Base-by-base conservation (phyloP, 2,888 invertebrate species). In the Mycogona germanica region DNA sequence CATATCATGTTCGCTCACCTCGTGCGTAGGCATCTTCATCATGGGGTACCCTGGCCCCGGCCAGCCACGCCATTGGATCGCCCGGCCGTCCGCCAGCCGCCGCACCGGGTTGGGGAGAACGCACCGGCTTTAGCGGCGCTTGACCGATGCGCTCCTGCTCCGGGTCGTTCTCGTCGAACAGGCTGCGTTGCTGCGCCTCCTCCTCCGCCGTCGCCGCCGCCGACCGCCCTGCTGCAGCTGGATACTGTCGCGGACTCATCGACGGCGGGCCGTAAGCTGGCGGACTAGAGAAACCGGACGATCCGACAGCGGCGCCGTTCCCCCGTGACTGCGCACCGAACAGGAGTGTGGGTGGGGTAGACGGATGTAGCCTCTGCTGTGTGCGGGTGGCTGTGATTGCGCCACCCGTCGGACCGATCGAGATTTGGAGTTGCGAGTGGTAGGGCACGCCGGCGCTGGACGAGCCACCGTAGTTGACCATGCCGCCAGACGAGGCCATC, bases 131-230 rank as follows among this genome's bases (percentile, higher is more conserved):
- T 21, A 53, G 14, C 14, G 48, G 48, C 2, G 23, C 17, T 7
- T 53, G 53, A 6, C 30, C 17, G 12, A 53, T 21, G n/a, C 23
- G 26, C 19, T 26, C 29, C 41, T 49, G 49, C 21, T 49, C 54
- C 17, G 54, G 54, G 23, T 49, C 48, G 14, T 49, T 35, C 41
- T 38, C 9, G n/a, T 54, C 54, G 14, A 54, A 50, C 17, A 54
- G n/a, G 21, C 19, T 41, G 4, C 14, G 32, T 25, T 45, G 21
- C 9, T 12, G 19, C 5, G 6, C 25, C 7, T n/a, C n/a, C n/a
- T n/a, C n/a, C n/a, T n/a, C n/a, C n/a, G n/a, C n/a, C n/a, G n/a
- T n/a, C n/a, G 5, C 9, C 7, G 5, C 7, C 21, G n/a, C 21
- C n/a, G 6, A 6, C 41, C n/a, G n/a, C n/a, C n/a, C n/a, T n/a